Evolutionary conservation across 1,140 invertebrate species (phyloP), one percentile per base, ranked within the genome.

Genomic region (Octopus bimaculoides): DNA sequence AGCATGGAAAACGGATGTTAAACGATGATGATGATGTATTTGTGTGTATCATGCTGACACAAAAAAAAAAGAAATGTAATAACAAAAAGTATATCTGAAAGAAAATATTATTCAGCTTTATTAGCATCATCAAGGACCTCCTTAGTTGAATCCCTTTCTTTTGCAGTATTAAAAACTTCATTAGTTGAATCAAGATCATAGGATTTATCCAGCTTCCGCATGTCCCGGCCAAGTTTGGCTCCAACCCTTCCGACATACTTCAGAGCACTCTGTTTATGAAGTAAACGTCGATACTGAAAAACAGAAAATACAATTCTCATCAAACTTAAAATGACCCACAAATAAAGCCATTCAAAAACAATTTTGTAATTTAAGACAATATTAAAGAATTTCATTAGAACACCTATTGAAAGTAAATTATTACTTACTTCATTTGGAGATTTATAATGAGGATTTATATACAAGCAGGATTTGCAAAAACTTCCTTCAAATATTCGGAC

Each of bases 401-500:
- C 26, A 41, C 26, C 2, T 41, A 41, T 41, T 41, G 26, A 41
- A 41, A 41, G 2, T 41, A 41, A 41, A 41, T 41, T 2, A 41
- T 54, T 61, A 84, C 88, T 88, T 91, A 94, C 93, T 88, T 94
- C 94, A 79, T 96, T 94, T 17, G 98, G 98, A 81, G 96, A 96
- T 3, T 98, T 91, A 91, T 98, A 99, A 84, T 94, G 89, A 4
- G 95, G 93, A 93, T 99, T 99, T 85, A 97, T 94, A 95, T 97
- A 99, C 41, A 99, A 89, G 20, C 96, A 94, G 80, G 93, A 91
- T 52, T 97, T 98, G 79, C 94, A 93, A 91, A 99, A 99, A 88
- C 97, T 98, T n/a, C 94, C 95, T 81, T 94, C 94, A 92, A 99
- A 99, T 82, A 95, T 93, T 89, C 94, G 94, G 84, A 98, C 96